These are phyloP conservation scores for Canis aureus DNA, from an alignment of 2,113 vertebrate genomes.

Conservation along the genomic window DNA sequence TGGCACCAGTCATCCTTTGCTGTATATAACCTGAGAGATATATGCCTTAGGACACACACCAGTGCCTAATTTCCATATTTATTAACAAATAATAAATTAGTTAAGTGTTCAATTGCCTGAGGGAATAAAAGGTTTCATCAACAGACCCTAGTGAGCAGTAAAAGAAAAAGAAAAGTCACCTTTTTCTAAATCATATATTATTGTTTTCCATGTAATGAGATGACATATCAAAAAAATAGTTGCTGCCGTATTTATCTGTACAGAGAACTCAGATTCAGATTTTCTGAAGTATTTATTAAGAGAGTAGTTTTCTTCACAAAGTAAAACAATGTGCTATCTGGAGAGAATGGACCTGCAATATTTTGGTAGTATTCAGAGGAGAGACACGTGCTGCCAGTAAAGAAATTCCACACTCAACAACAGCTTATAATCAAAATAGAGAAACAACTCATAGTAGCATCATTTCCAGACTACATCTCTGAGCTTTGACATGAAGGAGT, in stretches of 20 bases:
- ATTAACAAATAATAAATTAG: conserved; percentile 19
- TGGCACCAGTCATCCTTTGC: not conserved
- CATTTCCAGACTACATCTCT: not conserved
- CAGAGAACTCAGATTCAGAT: not conserved
- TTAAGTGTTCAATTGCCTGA: not conserved
- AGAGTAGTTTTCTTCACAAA: not conserved
- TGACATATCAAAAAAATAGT: not conserved
- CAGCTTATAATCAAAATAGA: not conserved
- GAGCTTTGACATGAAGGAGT: not conserved
- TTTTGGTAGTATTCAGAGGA: not conserved
- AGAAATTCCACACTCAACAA: not conserved
- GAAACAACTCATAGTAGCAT: not conserved
- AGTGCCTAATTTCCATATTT: not conserved
- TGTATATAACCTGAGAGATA: not conserved
- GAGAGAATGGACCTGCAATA: not conserved
- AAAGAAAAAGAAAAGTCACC: not conserved
- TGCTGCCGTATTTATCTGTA: not conserved
- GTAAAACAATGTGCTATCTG: not conserved
- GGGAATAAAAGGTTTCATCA: not conserved
- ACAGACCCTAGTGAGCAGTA: not conserved
- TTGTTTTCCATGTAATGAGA: not conserved
- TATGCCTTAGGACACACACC: not conserved
- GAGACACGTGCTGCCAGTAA: not conserved
- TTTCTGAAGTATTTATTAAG: not conserved
- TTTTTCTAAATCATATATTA: not conserved